These are phyloP conservation scores for Galaxea fascicularis DNA, from an alignment of 92 coral and sea anemone genomes.

Conservation along the genomic window DNA sequence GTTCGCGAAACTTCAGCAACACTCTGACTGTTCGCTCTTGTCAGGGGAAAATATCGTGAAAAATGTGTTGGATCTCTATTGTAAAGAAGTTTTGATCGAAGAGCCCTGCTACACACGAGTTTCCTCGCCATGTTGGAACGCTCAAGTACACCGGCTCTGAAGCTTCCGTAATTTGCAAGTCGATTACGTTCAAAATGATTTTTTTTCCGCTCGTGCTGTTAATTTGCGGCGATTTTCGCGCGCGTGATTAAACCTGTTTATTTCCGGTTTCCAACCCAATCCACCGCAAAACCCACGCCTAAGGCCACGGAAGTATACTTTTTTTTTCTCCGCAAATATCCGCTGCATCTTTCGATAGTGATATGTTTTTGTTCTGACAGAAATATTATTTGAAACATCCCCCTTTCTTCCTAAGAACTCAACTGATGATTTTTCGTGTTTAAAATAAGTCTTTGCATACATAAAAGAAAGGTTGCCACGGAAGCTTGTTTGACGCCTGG, in stretches of 20 bases:
- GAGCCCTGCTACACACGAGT: background rate
- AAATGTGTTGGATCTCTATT: background rate
- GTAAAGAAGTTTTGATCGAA: conserved; percentile 26
- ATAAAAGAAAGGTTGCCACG: too few species aligned
- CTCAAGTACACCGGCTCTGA: background rate
- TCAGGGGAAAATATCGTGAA: conserved; percentile 8
- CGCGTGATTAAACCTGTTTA: conserved; percentile 2
- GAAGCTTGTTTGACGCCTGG: too few species aligned
- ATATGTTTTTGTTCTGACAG: too few species aligned
- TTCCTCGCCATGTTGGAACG: conserved; percentile 23
- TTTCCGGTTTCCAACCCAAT: background rate
- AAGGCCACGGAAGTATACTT: background rate
- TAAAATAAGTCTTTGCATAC: too few species aligned
- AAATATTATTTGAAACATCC: too few species aligned
- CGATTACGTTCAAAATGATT: too few species aligned
- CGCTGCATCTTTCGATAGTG: too few species aligned
- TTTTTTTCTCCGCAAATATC: too few species aligned
- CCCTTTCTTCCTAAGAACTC: too few species aligned
- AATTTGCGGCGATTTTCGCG: conserved; percentile 27
- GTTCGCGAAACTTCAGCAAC: conserved; percentile 27
- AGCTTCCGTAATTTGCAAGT: background rate
- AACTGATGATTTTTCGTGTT: too few species aligned
- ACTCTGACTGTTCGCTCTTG: conserved; percentile 24
- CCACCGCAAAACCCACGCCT: background rate
- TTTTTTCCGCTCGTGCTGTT: background rate